Percentiles rank a stretch among this genome's conserved stretches.
phyloP scores from a whole-genome alignment of 2,797 vertebrate species.

The Rachycentron canadum region DNA sequence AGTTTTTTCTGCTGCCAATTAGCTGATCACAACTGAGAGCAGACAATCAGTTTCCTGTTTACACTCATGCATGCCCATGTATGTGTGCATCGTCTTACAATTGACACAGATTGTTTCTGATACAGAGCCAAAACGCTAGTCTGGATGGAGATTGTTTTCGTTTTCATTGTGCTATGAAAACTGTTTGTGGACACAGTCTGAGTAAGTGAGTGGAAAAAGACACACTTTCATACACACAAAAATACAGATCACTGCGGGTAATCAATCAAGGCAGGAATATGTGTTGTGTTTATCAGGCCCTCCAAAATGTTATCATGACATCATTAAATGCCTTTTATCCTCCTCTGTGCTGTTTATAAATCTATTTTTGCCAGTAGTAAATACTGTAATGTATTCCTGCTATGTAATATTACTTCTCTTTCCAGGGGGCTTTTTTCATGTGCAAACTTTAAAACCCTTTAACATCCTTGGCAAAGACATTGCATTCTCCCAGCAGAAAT shows the following conservation, averaged over 20 bases:
- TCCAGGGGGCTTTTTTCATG: not conserved
- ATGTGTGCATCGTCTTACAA: no score
- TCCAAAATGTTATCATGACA: constrained; percentile 1
- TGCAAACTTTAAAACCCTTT: constrained; percentile 15
- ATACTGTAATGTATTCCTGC: constrained; percentile 23
- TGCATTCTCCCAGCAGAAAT: constrained; percentile 8
- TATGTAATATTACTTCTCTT: constrained; percentile 18
- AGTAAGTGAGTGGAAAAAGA: constrained; percentile 28
- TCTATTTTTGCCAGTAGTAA: constrained; percentile 22
- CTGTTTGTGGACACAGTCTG: not conserved
- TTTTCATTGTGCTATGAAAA: no score
- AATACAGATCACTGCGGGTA: not conserved
- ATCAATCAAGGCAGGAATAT: not conserved
- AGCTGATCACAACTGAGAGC: no score
- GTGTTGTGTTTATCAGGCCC: constrained; percentile 3
- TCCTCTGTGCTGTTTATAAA: constrained; percentile 7
- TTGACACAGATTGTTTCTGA: no score
- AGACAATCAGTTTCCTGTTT: no score
- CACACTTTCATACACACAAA: constrained; percentile 1
- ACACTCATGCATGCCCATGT: no score
- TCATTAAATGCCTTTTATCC: not conserved
- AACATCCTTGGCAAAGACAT: constrained; percentile 10
- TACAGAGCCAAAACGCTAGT: no score
- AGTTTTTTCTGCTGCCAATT: no score
- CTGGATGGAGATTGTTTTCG: no score